Conservation (phyloP, 2,888 invertebrate species). For the Polia nebulosa region DNA sequence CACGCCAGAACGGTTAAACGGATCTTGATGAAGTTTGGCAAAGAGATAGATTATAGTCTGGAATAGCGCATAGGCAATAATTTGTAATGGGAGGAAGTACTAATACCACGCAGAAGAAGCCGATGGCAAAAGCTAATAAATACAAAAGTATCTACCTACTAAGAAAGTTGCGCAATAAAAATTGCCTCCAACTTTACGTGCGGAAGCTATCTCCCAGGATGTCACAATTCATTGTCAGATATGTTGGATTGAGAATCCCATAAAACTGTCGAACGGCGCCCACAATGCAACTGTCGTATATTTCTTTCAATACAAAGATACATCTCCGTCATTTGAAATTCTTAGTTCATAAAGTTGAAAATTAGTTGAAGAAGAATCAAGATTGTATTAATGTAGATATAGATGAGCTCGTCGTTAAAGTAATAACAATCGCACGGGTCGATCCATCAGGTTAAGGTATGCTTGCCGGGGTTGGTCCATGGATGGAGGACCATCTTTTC, state of each 20-base stretch:
- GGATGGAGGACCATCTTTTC: too few species aligned
- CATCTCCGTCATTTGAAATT: slow-evolving; percentile 58
- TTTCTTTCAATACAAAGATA: slow-evolving; percentile 57
- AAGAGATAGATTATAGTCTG: too few species aligned
- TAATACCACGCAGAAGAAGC: too few species aligned
- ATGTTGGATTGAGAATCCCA: slow-evolving; percentile 56
- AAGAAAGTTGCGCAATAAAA: slow-evolving; percentile 37
- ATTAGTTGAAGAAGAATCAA: slow-evolving; percentile 47
- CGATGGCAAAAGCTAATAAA: neutral
- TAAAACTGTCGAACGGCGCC: slow-evolving; percentile 62
- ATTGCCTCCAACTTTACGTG: slow-evolving; percentile 44
- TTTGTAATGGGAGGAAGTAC: too few species aligned
- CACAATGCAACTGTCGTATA: slow-evolving; percentile 54
- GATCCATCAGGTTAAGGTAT: too few species aligned
- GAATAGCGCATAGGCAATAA: too few species aligned
- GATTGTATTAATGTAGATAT: neutral
- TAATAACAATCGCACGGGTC: too few species aligned
- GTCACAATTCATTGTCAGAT: slow-evolving; percentile 56
- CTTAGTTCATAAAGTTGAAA: slow-evolving; percentile 58
- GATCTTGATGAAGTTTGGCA: too few species aligned
- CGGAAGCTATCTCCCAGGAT: slow-evolving; percentile 59
- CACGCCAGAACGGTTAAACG: too few species aligned
- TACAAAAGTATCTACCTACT: neutral
- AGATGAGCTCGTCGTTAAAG: too few species aligned
- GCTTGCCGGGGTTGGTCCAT: too few species aligned